Evolutionary conservation across 1,140 invertebrate genomes (phyloP).

Genomic region (Sitobion miscanthi): DNA sequence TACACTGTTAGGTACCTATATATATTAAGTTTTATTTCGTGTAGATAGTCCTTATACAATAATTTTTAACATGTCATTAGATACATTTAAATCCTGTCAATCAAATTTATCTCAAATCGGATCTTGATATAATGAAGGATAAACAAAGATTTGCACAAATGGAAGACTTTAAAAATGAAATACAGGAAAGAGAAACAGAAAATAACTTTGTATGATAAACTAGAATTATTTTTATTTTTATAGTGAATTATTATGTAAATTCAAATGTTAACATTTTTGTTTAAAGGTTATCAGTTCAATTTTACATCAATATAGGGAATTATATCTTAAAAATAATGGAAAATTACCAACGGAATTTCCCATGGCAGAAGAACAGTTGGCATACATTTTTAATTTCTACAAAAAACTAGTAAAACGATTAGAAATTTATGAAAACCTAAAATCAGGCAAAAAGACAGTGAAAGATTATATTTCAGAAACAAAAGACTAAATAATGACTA

Average conservation of each 20-base stretch:
- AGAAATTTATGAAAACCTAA: background rate
- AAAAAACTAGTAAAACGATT: background rate
- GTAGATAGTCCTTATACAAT: background rate
- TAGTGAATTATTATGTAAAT: background rate
- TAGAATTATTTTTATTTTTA: background rate
- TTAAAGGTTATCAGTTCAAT: conserved; percentile 7
- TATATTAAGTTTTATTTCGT: no score
- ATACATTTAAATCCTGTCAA: background rate
- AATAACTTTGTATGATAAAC: background rate
- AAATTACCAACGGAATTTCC: background rate
- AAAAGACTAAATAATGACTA: background rate
- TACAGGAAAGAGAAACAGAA: background rate
- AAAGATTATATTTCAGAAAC: background rate
- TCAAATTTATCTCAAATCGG: background rate
- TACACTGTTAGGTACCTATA: no score
- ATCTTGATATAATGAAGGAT: background rate
- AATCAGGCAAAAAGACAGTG: background rate
- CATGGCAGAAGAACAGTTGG: background rate
- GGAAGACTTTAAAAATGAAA: background rate
- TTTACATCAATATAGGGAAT: background rate
- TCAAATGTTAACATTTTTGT: background rate
- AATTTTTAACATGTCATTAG: background rate
- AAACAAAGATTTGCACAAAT: background rate
- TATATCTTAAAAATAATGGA: background rate
- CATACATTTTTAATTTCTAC: background rate